These are phyloP conservation scores for Mormyrus lacerda DNA, from an alignment of 2,113 vertebrate species.

Conservation along the genomic window DNA sequence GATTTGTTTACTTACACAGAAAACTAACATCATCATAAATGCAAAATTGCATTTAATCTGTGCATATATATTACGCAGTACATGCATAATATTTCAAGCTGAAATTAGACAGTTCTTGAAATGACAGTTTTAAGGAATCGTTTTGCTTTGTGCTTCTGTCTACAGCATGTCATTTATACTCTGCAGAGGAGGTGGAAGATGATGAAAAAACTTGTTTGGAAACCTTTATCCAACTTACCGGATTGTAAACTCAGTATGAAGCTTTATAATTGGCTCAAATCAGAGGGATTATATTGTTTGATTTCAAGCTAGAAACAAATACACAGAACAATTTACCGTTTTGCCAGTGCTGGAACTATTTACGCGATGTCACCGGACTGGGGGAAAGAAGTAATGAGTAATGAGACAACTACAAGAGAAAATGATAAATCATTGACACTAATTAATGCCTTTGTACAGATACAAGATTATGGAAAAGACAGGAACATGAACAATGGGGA, in stretches of 20 bases:
- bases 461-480: background rate
- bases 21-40: background rate
- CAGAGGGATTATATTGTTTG: background rate
- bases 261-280: constrained; percentile 20
- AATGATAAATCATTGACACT: background rate
- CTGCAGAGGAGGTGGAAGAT: background rate
- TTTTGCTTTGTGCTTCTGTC: background rate
- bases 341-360: background rate
- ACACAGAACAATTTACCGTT: background rate
- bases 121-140: background rate
- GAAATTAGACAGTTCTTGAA: background rate
- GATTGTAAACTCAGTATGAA: constrained; percentile 7
- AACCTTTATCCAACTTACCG: background rate
- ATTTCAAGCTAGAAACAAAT: background rate
- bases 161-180: background rate
- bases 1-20: background rate
- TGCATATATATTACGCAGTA: background rate
- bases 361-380: background rate
- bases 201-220: background rate
- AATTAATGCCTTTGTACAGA: background rate
- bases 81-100: background rate
- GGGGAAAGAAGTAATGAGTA: background rate
- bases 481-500: background rate
- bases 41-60: background rate
- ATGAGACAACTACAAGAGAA: background rate